Evolutionary conservation across 2,113 vertebrate species (phyloP).

Genomic region (Camarhynchus parvulus): DNA sequence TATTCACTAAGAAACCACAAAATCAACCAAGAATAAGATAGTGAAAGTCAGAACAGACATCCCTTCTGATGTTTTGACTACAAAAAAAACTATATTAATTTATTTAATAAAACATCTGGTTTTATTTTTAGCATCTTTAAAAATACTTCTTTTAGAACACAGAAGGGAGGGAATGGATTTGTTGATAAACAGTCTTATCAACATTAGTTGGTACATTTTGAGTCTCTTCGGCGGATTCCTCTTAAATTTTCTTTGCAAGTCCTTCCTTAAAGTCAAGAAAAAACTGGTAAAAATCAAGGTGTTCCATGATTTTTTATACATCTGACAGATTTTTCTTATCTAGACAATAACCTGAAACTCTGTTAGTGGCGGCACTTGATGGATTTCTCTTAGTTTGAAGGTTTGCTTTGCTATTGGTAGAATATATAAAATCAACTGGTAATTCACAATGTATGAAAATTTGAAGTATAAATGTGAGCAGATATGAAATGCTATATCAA

Average conservation of each 20-base stretch:
- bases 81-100: background rate
- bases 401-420: background rate
- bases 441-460: background rate
- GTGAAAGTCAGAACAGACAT: background rate
- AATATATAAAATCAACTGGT: background rate
- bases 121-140: background rate
- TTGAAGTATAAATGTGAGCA: background rate
- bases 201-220: background rate
- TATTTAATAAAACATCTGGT: background rate
- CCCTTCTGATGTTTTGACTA: background rate
- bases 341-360: background rate
- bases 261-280: background rate
- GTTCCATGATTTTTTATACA: background rate
- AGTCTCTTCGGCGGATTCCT: background rate
- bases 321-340: background rate
- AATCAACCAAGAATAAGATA: background rate
- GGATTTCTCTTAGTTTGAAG: background rate
- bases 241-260: background rate
- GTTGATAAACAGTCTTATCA: background rate
- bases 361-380: background rate
- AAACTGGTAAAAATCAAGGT: background rate
- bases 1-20: background rate
- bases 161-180: background rate
- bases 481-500: background rate
- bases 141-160: background rate